Evolutionary conservation across 2,888 invertebrate genomes (phyloP), one percentile per base, ranked within the genome.

Genomic region (Tupiocoris notatus): DNA sequence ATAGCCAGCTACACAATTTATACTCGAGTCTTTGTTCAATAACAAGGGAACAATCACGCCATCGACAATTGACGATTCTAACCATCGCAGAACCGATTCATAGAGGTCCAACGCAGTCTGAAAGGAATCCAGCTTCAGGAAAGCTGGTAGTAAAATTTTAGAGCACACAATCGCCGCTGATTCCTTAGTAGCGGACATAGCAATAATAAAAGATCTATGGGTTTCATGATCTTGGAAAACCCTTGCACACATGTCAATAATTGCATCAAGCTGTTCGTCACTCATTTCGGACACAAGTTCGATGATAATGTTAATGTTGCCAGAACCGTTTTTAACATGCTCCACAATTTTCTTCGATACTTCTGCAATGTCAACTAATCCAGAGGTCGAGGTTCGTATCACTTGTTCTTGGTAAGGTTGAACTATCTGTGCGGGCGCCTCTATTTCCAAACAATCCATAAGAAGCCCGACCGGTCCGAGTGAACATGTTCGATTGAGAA

Each of bases 241-340:
- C 20, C 22, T 25, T 22, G 61, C 25, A 24, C 73, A 23, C n/a
- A 20, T 21, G 21, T 20, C 16, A 12, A 73, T 54, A n/a, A 62
- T 39, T 9, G 25, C 20, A 16, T 62, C 22, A 23, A 73, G 18
- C 18, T 2, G n/a, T 6, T 17, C n/a, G 9, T 54, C 63, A 39
- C 16, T 54, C 9, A 63, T 16, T 39, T 62, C 62, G 16, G 73
- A 62, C 12, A 73, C 63, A 1, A 73, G 63, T 25, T 73, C 73
- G 39, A 73, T 73, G 3, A 73, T 54, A 2, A 73, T 20, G 39
- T 73, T 73, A 39, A 73, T 63, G 54, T 54, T 73, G n/a, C 23
- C 24, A 2, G 24, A 61, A 20, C 73, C 62, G 12, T 23, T 62
- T 6, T 39, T 18, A 16, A 73, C 22, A 6, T 21, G 39, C 0